phyloP scores from a whole-genome alignment of 2,797 vertebrate species.

The Brachyrhaphis roseni region DNA sequence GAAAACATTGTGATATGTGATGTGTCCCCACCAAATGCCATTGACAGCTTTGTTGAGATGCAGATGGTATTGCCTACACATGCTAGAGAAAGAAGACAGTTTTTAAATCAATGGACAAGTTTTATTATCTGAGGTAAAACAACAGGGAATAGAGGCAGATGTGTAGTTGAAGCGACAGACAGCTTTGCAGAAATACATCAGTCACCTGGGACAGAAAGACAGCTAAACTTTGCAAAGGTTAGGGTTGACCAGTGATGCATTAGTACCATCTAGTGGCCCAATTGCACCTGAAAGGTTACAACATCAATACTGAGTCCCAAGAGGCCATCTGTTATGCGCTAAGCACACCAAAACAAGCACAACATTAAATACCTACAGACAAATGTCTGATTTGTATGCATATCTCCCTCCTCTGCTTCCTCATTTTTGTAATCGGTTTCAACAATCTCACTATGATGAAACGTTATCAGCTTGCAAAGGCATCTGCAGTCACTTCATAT shows the following conservation, averaged over 20 bases:
- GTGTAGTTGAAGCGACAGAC: conserved; percentile 68
- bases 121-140: conserved; percentile 42
- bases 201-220: conserved; percentile 31
- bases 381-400: conserved; percentile 36
- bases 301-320: conserved; percentile 35
- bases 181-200: conserved; percentile 65
- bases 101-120: conserved; percentile 58
- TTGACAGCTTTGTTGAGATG: conserved; percentile 65
- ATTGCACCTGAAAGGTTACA: conserved; percentile 38
- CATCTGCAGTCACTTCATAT: conserved; percentile 52
- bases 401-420: conserved; percentile 18
- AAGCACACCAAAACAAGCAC: conserved; percentile 24
- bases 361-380: conserved; percentile 17
- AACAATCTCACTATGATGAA: conserved; percentile 48
- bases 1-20: conserved; percentile 46
- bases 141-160: conserved; percentile 67
- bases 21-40: conserved; percentile 54
- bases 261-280: conserved; percentile 78
- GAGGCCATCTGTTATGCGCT: conserved; percentile 10
- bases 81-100: conserved; percentile 67
- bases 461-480: conserved; percentile 33
- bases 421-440: conserved; percentile 45
- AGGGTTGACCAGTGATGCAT: conserved; percentile 69
- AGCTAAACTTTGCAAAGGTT: conserved; percentile 39
- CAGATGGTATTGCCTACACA: conserved; percentile 65